phyloP scores from a whole-genome alignment of 2,113 vertebrate species.

The Carassius auratus region DNA sequence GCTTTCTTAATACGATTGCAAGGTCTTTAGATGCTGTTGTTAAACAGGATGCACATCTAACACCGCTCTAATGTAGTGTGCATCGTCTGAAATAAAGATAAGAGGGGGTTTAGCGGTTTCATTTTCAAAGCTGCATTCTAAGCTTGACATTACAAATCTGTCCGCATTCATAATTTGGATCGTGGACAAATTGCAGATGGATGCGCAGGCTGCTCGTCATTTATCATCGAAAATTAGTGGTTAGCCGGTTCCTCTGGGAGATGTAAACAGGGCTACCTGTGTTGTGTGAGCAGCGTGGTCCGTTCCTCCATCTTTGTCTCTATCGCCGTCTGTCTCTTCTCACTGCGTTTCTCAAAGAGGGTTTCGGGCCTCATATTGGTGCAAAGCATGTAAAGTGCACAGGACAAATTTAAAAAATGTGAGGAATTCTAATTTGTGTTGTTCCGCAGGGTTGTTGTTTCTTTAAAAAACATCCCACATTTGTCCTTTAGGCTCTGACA shows the following conservation, averaged over 20 bases:
- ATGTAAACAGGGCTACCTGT: conserved; percentile 59
- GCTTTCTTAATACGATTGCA: neutral
- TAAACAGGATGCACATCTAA: conserved; percentile 16
- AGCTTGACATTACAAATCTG: conserved; percentile 63
- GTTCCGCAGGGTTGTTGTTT: neutral
- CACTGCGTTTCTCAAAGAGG: neutral
- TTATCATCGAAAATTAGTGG: conserved; percentile 64
- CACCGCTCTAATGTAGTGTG: neutral
- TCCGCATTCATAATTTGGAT: conserved; percentile 65
- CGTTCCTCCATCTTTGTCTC: conserved; percentile 14
- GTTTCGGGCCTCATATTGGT: neutral
- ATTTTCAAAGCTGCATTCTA: conserved; percentile 1
- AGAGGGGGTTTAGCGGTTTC: neutral
- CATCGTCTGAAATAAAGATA: conserved; percentile 14
- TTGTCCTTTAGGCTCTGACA: neutral
- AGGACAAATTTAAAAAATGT: neutral
- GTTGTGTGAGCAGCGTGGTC: conserved; percentile 15
- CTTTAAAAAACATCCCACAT: neutral
- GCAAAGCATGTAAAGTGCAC: neutral
- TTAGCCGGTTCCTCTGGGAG: conserved; percentile 42
- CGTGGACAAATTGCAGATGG: conserved; percentile 64
- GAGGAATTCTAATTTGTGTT: neutral
- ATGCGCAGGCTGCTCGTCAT: conserved; percentile 63
- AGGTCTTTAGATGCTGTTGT: conserved; percentile 20
- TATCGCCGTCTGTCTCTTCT: neutral